phyloP scores from a whole-genome alignment of 2,888 invertebrate species.

The Lepidonotus clava region DNA sequence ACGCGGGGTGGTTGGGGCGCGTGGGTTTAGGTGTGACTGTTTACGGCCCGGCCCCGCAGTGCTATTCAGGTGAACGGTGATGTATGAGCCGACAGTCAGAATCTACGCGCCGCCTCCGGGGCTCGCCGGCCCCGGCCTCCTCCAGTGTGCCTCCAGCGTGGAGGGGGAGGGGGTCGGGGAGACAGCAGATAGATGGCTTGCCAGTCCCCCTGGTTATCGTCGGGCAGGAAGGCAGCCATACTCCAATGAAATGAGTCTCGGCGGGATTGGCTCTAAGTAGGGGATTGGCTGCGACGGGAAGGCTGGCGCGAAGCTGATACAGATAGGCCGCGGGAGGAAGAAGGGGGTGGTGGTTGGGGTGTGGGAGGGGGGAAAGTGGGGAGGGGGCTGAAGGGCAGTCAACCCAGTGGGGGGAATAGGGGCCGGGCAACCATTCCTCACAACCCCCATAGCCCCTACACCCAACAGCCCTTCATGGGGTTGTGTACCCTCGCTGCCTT shows the following conservation, averaged over 20 bases:
- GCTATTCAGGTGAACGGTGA: no score
- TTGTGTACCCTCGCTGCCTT: not conserved
- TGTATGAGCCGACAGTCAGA: no score
- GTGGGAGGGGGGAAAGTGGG: not conserved
- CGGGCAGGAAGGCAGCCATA: slow-evolving; percentile 18
- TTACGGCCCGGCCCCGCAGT: no score
- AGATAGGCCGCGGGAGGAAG: slow-evolving; percentile 29
- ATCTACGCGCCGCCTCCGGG: no score
- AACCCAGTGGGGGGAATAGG: not conserved
- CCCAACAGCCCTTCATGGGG: not conserved
- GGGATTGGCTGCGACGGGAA: slow-evolving; percentile 47
- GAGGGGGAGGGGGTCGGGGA: no score
- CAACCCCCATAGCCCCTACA: not conserved
- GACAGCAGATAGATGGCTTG: slow-evolving; percentile 7
- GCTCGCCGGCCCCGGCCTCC: no score
- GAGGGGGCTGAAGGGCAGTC: not conserved
- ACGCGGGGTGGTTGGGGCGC: no score
- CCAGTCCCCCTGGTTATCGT: slow-evolving; percentile 39
- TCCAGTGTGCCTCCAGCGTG: no score
- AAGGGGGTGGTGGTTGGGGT: not conserved
- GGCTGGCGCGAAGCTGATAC: slow-evolving; percentile 41
- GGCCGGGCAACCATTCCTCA: not conserved
- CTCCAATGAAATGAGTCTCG: slow-evolving; percentile 49
- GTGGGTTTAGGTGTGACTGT: no score
- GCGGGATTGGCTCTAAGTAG: slow-evolving; percentile 48